Percentiles rank a stretch among this genome's conserved stretches.
Evolutionary conservation across 1,140 invertebrate species (phyloP).

Genomic region (Caerostris extrusa): DNA sequence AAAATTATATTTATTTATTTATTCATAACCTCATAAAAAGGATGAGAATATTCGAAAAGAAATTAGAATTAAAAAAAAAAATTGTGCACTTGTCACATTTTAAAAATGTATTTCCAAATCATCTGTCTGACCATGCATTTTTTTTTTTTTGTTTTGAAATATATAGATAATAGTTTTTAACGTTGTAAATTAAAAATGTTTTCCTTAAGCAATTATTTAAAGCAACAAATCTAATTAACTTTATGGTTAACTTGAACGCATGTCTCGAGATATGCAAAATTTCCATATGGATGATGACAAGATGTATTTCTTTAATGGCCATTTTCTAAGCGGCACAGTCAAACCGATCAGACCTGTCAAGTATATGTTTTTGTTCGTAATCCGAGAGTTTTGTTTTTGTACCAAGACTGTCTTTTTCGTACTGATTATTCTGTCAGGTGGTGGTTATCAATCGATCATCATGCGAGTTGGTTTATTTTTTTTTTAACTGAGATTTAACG

Average conservation of each 20-base stretch:
- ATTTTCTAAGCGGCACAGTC: background rate
- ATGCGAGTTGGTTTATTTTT: background rate
- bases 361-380: background rate
- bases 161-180: too few species aligned
- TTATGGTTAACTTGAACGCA: background rate
- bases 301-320: background rate
- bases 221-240: background rate
- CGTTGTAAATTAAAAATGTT: background rate
- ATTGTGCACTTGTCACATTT: too few species aligned
- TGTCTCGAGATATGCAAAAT: background rate
- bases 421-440: slow-evolving; percentile 4
- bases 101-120: too few species aligned
- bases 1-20: too few species aligned
- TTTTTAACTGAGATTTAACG: background rate
- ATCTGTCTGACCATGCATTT: too few species aligned
- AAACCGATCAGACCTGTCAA: background rate
- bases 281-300: background rate
- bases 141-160: too few species aligned
- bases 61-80: too few species aligned
- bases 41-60: too few species aligned
- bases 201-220: background rate
- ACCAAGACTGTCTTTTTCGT: background rate
- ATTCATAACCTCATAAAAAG: too few species aligned
- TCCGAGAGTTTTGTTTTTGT: background rate
- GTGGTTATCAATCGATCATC: background rate